Conservation (phyloP, 2,113 vertebrate genomes). For the Limanda limanda region DNA sequence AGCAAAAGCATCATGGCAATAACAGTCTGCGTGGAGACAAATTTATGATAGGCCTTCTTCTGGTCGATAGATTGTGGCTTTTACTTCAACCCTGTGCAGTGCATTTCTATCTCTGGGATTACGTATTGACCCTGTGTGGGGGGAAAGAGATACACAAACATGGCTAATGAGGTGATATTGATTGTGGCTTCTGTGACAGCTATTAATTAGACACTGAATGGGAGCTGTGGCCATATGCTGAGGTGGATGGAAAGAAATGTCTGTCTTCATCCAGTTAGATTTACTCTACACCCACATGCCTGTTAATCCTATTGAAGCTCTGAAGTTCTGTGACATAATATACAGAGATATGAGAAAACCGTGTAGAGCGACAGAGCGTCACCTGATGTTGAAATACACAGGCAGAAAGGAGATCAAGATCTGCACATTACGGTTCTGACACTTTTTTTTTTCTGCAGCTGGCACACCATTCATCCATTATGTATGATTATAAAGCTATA, state of each 20-base stretch:
- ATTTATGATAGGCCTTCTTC: constrained; percentile 38
- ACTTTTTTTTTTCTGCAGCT: constrained; percentile 66
- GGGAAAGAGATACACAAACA: constrained; percentile 69
- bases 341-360: background rate
- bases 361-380: background rate
- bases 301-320: background rate
- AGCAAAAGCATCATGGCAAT: constrained; percentile 65
- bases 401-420: constrained; percentile 53
- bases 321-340: background rate
- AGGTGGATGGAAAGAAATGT: constrained; percentile 62
- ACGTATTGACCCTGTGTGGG: constrained; percentile 52
- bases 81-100: constrained; percentile 56
- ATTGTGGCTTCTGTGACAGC: constrained; percentile 77
- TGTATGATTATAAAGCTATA: constrained; percentile 79
- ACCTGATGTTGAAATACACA: constrained; percentile 8
- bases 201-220: constrained; percentile 78
- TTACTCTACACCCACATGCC: constrained; percentile 12
- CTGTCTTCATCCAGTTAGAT: constrained; percentile 38
- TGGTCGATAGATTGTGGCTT: constrained; percentile 65
- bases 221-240: constrained; percentile 60
- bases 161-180: constrained; percentile 79
- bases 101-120: constrained; percentile 62
- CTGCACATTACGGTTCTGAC: constrained; percentile 62
- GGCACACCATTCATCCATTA: constrained; percentile 77
- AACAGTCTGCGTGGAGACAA: constrained; percentile 47